Percentiles rank a stretch among this genome's conserved stretches.
Conservation (phyloP, 2,797 vertebrate genomes). For the Anisognathus igniventris region DNA sequence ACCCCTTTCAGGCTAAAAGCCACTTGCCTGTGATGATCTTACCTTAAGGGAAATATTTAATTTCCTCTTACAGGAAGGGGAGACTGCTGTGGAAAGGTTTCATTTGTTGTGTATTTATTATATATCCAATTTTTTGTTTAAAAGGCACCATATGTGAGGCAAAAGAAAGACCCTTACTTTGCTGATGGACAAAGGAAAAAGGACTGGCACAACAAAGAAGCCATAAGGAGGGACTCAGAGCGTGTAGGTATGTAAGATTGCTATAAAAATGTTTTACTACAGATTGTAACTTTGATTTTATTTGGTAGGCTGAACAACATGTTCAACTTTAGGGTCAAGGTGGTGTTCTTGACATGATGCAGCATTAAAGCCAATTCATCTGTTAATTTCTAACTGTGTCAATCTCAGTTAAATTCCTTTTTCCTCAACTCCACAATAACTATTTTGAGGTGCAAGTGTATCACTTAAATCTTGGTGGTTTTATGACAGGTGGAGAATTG, state of each 20-base stretch:
- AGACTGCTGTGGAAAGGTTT: neutral
- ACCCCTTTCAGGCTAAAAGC: neutral
- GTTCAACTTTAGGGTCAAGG: neutral
- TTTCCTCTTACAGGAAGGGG: neutral
- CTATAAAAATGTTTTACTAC: neutral
- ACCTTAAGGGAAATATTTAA: neutral
- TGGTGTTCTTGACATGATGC: neutral
- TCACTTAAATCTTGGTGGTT: neutral
- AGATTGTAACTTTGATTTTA: neutral
- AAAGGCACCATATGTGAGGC: slow-evolving; percentile 76
- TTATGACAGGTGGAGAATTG: neutral
- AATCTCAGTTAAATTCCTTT: neutral
- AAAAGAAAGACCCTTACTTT: slow-evolving; percentile 73
- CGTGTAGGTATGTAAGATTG: slow-evolving; percentile 78
- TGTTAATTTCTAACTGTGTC: neutral
- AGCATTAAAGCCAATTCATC: neutral
- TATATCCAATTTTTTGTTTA: slow-evolving; percentile 6
- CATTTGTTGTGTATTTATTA: neutral
- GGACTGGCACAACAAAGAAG: slow-evolving; percentile 90
- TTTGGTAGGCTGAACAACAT: neutral
- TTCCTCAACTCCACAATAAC: neutral
- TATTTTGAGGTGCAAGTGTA: neutral
- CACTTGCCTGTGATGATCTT: neutral
- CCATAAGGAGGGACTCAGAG: slow-evolving; percentile 82
- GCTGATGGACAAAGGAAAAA: slow-evolving; percentile 76